Percentiles rank a stretch among this genome's conserved stretches.
phyloP scores from a whole-genome alignment of 2,797 vertebrate species.

The Glyptemys insculpta region DNA sequence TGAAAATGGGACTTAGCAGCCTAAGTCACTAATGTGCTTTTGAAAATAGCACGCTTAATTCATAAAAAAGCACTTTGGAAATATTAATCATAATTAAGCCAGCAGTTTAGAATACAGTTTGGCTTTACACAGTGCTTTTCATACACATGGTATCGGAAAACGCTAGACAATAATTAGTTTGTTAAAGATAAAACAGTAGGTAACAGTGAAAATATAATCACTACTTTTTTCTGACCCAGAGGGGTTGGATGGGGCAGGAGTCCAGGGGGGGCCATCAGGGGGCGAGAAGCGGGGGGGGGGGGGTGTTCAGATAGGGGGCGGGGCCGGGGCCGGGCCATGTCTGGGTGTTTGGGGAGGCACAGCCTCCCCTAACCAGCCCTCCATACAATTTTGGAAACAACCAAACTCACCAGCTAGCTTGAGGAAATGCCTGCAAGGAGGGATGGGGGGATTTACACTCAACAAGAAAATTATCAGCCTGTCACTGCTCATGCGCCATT shows the following conservation, averaged over 20 bases:
- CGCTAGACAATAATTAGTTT: conserved; percentile 54
- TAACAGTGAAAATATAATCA: conserved; percentile 46
- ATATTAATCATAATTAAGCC: conserved; percentile 53
- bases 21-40: background rate
- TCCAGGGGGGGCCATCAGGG: too few relatives aligned
- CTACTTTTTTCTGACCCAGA: conserved; percentile 30
- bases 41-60: background rate
- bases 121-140: conserved; percentile 27
- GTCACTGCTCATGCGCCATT: background rate
- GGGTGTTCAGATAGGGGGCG: too few relatives aligned
- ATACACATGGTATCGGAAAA: background rate
- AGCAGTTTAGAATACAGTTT: conserved; percentile 25
- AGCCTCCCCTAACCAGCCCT: too few relatives aligned
- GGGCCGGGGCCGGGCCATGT: too few relatives aligned
- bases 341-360: too few relatives aligned
- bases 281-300: too few relatives aligned
- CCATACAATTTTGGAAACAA: background rate
- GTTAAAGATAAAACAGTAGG: conserved; percentile 49
- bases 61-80: background rate
- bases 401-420: background rate
- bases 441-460: background rate
- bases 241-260: too few relatives aligned
- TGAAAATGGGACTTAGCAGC: background rate
- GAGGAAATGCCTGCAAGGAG: background rate
- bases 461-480: background rate